A percentile compares a stretch with the other conserved stretches of the same genome.
phyloP scores from a whole-genome alignment of 2,797 vertebrate genomes.

The Malurus leucopterus region DNA sequence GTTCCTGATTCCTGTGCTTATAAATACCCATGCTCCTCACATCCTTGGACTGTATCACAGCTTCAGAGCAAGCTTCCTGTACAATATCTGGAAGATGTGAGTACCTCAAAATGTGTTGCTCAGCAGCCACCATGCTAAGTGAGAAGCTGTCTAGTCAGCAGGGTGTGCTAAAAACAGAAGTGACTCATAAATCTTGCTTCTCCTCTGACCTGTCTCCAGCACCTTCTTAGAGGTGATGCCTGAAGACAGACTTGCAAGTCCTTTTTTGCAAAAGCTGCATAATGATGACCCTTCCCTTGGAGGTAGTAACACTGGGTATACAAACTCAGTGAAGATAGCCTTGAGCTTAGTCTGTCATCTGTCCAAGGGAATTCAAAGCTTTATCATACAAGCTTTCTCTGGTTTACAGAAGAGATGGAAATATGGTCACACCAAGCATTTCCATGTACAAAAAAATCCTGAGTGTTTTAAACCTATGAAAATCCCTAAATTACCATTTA shows the following conservation, averaged over 20 bases:
- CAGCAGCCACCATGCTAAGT: background rate
- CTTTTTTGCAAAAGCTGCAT: background rate
- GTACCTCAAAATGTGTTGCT: background rate
- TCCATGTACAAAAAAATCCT: accelerated
- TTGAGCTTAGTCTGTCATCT: background rate
- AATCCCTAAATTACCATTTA: background rate
- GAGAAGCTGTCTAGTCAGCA: constrained; percentile 13
- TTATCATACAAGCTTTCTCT: background rate
- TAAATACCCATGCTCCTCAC: background rate
- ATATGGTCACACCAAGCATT: background rate
- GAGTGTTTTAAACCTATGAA: background rate
- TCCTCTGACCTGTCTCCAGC: background rate
- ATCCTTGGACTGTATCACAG: background rate
- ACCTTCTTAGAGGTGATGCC: background rate
- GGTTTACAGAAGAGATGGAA: background rate
- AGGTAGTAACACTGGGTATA: background rate
- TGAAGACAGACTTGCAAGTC: background rate
- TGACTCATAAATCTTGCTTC: constrained; percentile 7
- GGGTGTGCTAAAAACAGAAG: background rate
- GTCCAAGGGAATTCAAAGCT: background rate
- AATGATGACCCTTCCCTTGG: background rate
- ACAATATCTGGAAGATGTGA: background rate
- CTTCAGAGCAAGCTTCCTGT: background rate
- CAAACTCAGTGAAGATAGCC: background rate
- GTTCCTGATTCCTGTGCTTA: background rate